Evolutionary conservation across 2,797 vertebrate species (phyloP), one percentile per base, ranked within the genome.

Genomic region (Xiphophorus birchmanni): DNA sequence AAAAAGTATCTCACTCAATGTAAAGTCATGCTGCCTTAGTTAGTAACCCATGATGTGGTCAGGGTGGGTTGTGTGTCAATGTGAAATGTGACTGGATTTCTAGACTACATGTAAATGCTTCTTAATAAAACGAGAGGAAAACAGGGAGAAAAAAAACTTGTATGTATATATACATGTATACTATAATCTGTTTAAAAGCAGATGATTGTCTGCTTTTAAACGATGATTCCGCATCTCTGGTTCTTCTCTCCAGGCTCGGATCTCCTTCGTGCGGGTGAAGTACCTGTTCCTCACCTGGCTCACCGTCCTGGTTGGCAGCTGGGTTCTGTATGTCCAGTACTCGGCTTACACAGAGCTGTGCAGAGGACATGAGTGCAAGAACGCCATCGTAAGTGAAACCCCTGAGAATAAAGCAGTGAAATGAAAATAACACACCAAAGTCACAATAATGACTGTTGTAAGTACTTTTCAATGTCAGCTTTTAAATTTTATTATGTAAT

Each of bases 211-310:
- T 60, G 21, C 50, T 52, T 8, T 52, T 2, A 26, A 71, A 13
- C 5, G 0, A 44, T 15, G 4, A 44, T 44, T 77, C 6, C 37
- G 6, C n/a, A 32, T 75, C 11, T 69, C 15, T 26, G 45, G 7
- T 79, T 8, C 5, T 63, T 45, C 18, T 52, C 52, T 13, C n/a
- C 82, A 99, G 99, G 97, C 97, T 93, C 97, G 97, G 85, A 96
- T 99, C 94, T 99, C 98, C 2, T 98, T 97, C 26, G 93, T 98
- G 83, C 95, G 97, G 90, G 97, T 99, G 95, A 99, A 99, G 93
- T 99, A 98, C 90, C 96, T 99, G 93, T 99, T 99, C 94, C 96
- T 99, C 45, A 98, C 98, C 78, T 99, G 99, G 99, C 91, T 99
- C 95, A 97, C 95, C 1, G 98, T 99, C 91, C 97, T 99, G 89